A percentile compares a stretch with the other conserved stretches of the same genome.
Conservation (phyloP, 2,797 vertebrate species). For the Microchirus variegatus region DNA sequence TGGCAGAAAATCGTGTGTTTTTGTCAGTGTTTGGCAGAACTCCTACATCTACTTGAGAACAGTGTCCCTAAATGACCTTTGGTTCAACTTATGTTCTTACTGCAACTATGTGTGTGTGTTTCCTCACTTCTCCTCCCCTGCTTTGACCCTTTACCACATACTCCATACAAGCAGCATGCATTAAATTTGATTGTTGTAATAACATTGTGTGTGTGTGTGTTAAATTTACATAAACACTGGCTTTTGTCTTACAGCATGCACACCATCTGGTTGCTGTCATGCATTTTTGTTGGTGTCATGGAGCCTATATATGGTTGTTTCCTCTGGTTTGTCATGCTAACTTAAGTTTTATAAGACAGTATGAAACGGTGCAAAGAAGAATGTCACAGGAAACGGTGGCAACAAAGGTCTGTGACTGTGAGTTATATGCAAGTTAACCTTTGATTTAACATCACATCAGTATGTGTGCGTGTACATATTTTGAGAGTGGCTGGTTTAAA, state of each 20-base stretch:
- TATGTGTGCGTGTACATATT: background rate
- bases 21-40: conserved; percentile 7
- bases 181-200: background rate
- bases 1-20: background rate
- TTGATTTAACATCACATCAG: conserved; percentile 6
- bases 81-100: background rate
- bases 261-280: conserved; percentile 30
- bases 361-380: conserved; percentile 4
- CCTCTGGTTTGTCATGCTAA: conserved; percentile 11
- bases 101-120: no score
- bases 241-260: background rate
- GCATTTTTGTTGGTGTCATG: conserved; percentile 1
- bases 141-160: background rate
- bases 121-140: no score
- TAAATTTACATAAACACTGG: background rate
- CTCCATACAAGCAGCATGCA: background rate
- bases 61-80: conserved; percentile 11
- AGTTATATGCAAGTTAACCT: conserved; percentile 10
- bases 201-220: no score
- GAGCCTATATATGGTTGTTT: conserved; percentile 7
- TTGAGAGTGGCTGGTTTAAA: background rate
- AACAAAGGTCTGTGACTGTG: conserved; percentile 1
- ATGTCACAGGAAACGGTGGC: background rate
- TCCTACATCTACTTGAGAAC: conserved; percentile 9
- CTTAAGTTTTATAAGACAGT: conserved; percentile 10